These are phyloP conservation scores for Tillus elongatus DNA, from an alignment of 2,888 invertebrate species.

Conservation along the genomic window DNA sequence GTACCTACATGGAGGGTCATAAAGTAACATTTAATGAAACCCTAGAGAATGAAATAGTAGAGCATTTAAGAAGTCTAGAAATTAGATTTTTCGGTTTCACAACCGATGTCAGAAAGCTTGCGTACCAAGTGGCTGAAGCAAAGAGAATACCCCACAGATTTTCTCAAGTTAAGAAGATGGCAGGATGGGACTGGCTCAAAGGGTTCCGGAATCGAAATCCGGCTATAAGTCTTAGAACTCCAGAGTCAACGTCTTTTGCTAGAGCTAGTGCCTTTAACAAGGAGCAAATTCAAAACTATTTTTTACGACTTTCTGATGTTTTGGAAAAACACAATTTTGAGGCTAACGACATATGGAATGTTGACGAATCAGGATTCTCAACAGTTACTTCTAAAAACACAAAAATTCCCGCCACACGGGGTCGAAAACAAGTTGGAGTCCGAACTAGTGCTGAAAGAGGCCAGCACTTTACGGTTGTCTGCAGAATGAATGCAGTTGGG, in stretches of 20 bases:
- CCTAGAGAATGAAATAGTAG: no score
- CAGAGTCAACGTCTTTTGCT: conserved; percentile 3
- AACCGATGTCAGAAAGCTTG: no score
- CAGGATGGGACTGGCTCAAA: no score
- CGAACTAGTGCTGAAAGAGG: no score
- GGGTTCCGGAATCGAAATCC: no score
- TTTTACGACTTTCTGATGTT: neutral
- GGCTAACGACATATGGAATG: no score
- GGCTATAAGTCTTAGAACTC: neutral
- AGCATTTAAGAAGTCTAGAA: conserved; percentile 12
- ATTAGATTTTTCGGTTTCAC: conserved; percentile 11
- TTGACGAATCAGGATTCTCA: no score
- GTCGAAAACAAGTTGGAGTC: no score
- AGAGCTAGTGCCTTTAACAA: neutral
- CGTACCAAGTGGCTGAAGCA: no score
- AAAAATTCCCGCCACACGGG: conserved; percentile 29
- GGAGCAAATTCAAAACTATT: neutral
- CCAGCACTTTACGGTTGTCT: conserved; percentile 34
- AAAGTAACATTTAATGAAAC: conserved; percentile 12
- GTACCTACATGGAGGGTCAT: conserved; percentile 10
- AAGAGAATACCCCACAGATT: conserved; percentile 5
- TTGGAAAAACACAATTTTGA: conserved; percentile 3
- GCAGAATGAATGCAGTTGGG: conserved; percentile 31
- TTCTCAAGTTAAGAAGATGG: conserved; percentile 4
- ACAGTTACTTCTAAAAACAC: conserved; percentile 29